Conservation (phyloP, 1,140 invertebrate genomes). For the Drosophila lini region DNA sequence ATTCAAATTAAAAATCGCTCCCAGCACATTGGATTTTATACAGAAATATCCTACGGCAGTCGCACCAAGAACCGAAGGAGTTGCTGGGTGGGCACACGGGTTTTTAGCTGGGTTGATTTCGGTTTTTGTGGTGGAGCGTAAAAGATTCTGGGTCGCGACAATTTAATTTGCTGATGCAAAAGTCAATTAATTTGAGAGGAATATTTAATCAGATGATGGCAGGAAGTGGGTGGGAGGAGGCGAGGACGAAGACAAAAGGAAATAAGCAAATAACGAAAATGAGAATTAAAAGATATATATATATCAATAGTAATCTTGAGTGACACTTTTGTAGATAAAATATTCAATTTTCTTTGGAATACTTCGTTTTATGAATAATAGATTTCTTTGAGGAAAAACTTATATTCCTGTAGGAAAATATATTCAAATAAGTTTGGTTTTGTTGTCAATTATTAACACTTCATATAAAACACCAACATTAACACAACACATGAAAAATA, state of each 20-base stretch:
- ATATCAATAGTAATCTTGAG: neutral
- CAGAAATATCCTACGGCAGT: constrained; percentile 40
- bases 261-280: neutral
- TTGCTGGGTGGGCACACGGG: neutral
- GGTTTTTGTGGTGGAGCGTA: constrained; percentile 35
- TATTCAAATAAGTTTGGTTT: neutral
- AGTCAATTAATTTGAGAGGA: constrained; percentile 48
- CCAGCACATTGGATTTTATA: constrained; percentile 35
- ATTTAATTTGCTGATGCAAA: constrained; percentile 51
- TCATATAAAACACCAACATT: neutral
- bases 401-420: neutral
- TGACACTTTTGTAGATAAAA: constrained; percentile 1
- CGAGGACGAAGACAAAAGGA: constrained; percentile 1
- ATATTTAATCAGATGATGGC: constrained; percentile 35
- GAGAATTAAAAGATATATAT: constrained; percentile 3
- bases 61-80: constrained; percentile 9
- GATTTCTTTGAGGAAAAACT: neutral
- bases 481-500: neutral
- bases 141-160: constrained; percentile 46
- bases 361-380: neutral
- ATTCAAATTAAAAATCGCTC: constrained; percentile 75
- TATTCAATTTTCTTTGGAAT: neutral
- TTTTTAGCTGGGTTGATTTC: constrained; percentile 13
- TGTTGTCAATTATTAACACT: neutral
- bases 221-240: constrained; percentile 5